Evolutionary conservation across 2,797 vertebrate species (phyloP).

Genomic region (Telmatherina bonti): DNA sequence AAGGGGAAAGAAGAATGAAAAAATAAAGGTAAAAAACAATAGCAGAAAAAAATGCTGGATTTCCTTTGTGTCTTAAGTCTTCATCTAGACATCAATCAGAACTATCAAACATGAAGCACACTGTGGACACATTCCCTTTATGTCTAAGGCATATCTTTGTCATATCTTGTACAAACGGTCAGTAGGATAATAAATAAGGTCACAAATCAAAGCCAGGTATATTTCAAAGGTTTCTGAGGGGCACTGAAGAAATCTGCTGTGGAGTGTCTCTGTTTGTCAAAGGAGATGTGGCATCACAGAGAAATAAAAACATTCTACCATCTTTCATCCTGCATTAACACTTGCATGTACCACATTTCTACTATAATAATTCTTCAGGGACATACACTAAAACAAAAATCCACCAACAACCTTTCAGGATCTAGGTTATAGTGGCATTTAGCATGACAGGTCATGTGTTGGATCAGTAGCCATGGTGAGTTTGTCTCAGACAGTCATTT

Average conservation of each 20-base stretch:
- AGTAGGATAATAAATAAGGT: neutral
- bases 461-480: too few species aligned
- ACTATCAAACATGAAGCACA: slow-evolving; percentile 3
- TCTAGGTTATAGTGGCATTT: too few species aligned
- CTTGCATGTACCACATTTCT: too few species aligned
- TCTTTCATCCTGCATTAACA: too few species aligned
- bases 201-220: slow-evolving; percentile 4
- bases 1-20: slow-evolving; percentile 8
- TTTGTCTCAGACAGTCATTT: too few species aligned
- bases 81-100: neutral
- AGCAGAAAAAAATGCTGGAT: neutral
- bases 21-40: neutral
- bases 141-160: slow-evolving; percentile 34
- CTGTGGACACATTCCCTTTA: slow-evolving; percentile 2
- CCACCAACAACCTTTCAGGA: too few species aligned
- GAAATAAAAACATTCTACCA: too few species aligned
- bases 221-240: neutral
- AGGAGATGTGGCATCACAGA: too few species aligned
- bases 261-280: slow-evolving; percentile 13
- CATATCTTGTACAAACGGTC: slow-evolving; percentile 22
- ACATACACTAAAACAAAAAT: too few species aligned
- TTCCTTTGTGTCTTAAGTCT: neutral
- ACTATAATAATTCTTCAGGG: too few species aligned
- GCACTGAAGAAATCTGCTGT: too few species aligned
- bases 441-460: too few species aligned